Evolutionary conservation across 2,888 invertebrate species (phyloP).

Genomic region (Andrena minutula): DNA sequence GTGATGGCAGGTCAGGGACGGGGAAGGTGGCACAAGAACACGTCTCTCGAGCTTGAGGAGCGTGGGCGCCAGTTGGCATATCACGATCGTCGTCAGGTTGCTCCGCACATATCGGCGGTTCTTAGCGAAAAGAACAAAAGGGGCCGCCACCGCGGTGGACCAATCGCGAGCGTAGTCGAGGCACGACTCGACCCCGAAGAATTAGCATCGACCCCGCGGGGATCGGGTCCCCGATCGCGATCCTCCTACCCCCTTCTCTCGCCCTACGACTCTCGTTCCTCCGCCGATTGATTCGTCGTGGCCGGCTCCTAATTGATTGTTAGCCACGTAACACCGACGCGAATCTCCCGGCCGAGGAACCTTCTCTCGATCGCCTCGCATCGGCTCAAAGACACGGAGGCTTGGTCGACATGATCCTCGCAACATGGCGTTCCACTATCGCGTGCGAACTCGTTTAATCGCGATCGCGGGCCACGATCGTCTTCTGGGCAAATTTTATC

Average conservation of each 20-base stretch:
- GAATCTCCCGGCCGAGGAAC: conserved; percentile 1
- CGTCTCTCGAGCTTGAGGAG: conserved; percentile 70
- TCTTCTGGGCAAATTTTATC: not conserved
- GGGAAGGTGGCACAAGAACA: conserved; percentile 68
- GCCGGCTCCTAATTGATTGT: conserved; percentile 57
- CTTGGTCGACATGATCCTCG: not conserved
- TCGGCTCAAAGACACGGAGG: not conserved
- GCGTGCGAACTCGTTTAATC: conserved; percentile 32
- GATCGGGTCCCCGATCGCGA: conserved; percentile 68
- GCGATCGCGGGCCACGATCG: conserved; percentile 15
- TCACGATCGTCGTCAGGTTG: conserved; percentile 77
- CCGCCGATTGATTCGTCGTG: conserved; percentile 70
- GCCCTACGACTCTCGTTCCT: conserved; percentile 15
- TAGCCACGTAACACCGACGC: conserved; percentile 45
- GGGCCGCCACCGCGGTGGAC: conserved; percentile 63
- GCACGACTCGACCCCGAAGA: conserved; percentile 74
- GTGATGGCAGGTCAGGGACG: conserved; percentile 71
- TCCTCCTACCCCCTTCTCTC: conserved; percentile 40
- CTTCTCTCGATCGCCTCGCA: conserved; percentile 30
- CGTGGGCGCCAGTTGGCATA: conserved; percentile 77
- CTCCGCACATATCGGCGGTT: conserved; percentile 71
- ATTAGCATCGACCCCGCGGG: conserved; percentile 73
- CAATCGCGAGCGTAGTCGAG: conserved; percentile 62
- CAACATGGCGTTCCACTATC: not conserved
- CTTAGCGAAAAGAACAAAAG: conserved; percentile 72